phyloP scores from a whole-genome alignment of 2,797 vertebrate genomes.

The Falco peregrinus region DNA sequence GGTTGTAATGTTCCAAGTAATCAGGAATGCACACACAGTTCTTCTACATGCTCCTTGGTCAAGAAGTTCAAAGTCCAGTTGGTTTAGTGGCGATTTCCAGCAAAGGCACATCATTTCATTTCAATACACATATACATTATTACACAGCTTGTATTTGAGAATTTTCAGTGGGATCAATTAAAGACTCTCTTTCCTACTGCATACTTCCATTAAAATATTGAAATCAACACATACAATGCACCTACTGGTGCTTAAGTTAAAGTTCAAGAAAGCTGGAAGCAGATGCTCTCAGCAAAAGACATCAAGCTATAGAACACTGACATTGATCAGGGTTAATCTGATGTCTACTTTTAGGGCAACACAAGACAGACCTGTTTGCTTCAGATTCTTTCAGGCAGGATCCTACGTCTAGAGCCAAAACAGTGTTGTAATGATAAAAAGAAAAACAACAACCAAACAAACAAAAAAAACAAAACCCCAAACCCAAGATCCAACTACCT shows the following conservation, averaged over 20 bases:
- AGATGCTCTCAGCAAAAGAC: neutral
- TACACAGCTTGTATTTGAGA: neutral
- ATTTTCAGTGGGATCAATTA: slow-evolving; percentile 27
- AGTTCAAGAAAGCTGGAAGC: neutral
- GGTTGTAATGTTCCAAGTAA: neutral
- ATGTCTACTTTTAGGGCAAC: neutral
- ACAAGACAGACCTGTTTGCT: neutral
- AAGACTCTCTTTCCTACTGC: neutral
- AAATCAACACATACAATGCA: neutral
- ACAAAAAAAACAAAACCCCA: neutral
- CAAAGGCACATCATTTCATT: slow-evolving; percentile 22
- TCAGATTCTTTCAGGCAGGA: neutral
- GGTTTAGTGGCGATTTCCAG: slow-evolving; percentile 14
- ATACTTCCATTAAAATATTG: neutral
- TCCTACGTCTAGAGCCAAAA: neutral
- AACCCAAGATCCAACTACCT: neutral
- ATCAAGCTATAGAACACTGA: neutral
- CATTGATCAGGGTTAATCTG: neutral
- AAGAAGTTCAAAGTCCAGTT: neutral
- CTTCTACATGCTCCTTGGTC: neutral
- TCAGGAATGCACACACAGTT: neutral
- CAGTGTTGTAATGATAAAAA: neutral
- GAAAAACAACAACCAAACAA: too few species aligned
- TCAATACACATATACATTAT: neutral
- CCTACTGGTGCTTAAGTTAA: neutral